Base-by-base conservation (phyloP, 2,888 invertebrate species). In the Lithophane ornitopus region DNA sequence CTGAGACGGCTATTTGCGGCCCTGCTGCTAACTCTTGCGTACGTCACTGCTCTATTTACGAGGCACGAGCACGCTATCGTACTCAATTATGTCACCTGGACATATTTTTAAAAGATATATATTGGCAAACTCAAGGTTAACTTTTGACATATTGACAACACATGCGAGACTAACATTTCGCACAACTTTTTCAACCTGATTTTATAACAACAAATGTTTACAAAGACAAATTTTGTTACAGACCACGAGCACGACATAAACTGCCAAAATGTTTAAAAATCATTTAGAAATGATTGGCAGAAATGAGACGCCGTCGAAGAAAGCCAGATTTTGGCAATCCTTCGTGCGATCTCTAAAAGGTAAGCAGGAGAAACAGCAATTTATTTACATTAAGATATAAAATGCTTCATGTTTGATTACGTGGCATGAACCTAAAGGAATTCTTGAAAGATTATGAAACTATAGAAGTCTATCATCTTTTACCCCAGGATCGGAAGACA, bases 201-300 rank as follows among this genome's bases (percentile, higher is more conserved):
- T 62, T 59, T 52, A 56, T 41, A 56, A 61, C 59, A 59, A 62
- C 70, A 68, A 54, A 79, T 72, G 26, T 59, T 81, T 67, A 84
- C 70, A 71, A 26, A 44, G 41, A 63, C 66, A 68, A 63, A 73
- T 88, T 92, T 94, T 92, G 90, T 96, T 96, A 76, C 96, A 98
- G 98, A 98, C 97, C 97, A 98, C 98, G 98, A 98, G 97, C 97
- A 97, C 97, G 96, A 97, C 97, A 97, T 97, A 97, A 97, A 95
- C 97, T 94, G 97, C 96, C 97, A 98, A 98, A 97, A 98, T 98
- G 98, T 98, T 98, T 97, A 98, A 98, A 97, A 98, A 97, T 96
- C 98, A 98, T 97, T 98, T 98, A 97, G 98, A 98, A 97, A 98
- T 98, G 98, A 98, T 98, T 95, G 98, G 98, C 97, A 98, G 98